Evolutionary conservation across 92 coral and sea anemone genomes (phyloP).

Genomic region (Phenganax marumi): DNA sequence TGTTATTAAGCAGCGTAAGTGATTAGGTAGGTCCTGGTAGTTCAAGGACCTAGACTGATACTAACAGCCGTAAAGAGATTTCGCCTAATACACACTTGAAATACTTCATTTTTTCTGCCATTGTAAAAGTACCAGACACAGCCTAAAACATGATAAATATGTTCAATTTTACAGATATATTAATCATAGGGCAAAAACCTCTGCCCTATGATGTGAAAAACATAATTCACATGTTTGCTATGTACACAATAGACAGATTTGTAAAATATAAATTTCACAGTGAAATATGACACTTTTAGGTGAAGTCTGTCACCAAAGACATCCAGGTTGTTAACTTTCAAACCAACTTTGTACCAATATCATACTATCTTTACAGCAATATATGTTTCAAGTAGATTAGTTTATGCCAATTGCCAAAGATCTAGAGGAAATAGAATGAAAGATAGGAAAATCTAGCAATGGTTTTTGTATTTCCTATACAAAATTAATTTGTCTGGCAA

Average conservation of each 20-base stretch:
- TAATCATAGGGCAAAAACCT: too few relatives aligned
- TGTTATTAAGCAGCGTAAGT: not conserved
- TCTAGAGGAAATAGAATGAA: not conserved
- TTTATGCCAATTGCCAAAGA: too few relatives aligned
- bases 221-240: too few relatives aligned
- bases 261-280: not conserved
- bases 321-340: not conserved
- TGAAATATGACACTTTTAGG: not conserved
- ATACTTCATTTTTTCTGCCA: not conserved
- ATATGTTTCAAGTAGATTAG: too few relatives aligned
- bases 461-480: not conserved
- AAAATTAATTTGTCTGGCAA: not conserved
- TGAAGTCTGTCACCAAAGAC: not conserved
- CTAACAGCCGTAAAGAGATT: constrained; percentile 4
- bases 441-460: not conserved
- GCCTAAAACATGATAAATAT: too few relatives aligned
- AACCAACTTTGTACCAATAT: too few relatives aligned
- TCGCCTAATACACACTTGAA: constrained; percentile 16
- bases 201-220: too few relatives aligned
- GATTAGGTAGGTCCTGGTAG: constrained; percentile 6
- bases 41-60: constrained; percentile 6
- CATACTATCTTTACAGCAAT: too few relatives aligned
- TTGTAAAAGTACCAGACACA: too few relatives aligned
- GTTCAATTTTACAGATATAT: too few relatives aligned
- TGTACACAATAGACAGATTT: not conserved